Percentiles rank a stretch among this genome's conserved stretches.
phyloP scores from a whole-genome alignment of 2,888 invertebrate genomes.

The Mactromeris polynyma region DNA sequence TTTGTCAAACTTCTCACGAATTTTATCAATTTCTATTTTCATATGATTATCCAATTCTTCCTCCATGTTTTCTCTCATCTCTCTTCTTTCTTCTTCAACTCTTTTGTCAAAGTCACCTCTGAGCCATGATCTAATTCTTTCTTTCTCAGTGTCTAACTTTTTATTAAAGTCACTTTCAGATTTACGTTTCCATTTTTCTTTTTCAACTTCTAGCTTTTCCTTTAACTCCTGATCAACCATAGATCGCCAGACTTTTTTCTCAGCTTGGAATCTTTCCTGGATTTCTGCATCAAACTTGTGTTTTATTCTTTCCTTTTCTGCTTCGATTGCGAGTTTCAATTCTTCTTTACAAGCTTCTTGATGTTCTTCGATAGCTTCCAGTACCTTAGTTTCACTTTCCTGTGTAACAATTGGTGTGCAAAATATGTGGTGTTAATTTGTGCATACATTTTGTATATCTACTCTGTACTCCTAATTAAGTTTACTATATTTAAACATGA shows the following conservation, averaged over 20 bases:
- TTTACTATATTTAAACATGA: no score
- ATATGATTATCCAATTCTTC: conserved; percentile 54
- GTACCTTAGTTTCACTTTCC: conserved; percentile 66
- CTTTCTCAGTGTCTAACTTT: conserved; percentile 63
- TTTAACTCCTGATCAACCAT: conserved; percentile 64
- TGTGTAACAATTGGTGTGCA: conserved; percentile 35
- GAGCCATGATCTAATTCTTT: conserved; percentile 51
- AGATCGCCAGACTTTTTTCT: conserved; percentile 67
- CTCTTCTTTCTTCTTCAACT: conserved; percentile 55
- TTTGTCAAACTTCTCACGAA: conserved; percentile 52
- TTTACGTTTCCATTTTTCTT: conserved; percentile 63
- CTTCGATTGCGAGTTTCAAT: conserved; percentile 39
- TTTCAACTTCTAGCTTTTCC: conserved; percentile 63
- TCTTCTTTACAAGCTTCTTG: conserved; percentile 61
- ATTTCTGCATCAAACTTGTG: conserved; percentile 61
- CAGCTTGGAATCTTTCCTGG: conserved; percentile 58
- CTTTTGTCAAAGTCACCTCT: conserved; percentile 51
- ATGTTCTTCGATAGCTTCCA: conserved; percentile 65
- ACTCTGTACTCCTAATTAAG: no score
- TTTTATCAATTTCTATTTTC: conserved; percentile 49
- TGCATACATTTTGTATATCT: background rate
- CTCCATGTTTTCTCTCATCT: conserved; percentile 51
- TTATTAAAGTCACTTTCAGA: conserved; percentile 60
- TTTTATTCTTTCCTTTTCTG: conserved; percentile 50
- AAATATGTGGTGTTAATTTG: background rate